Conservation (phyloP, 2,797 vertebrate genomes). For the Acomys russatus region DNA sequence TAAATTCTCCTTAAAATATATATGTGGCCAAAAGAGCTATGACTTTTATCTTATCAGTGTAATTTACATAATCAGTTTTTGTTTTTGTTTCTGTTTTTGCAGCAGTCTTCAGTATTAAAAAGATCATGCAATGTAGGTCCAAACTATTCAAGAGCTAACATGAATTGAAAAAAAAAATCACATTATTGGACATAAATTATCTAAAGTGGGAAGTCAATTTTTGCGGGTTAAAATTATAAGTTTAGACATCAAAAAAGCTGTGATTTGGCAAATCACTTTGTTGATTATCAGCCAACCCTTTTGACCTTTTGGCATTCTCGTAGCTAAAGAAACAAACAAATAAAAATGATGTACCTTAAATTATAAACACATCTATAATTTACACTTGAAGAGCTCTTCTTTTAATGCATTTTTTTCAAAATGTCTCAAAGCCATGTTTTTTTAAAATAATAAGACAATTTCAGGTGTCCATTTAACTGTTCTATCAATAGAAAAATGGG, state of each 20-base stretch:
- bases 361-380: neutral
- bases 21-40: neutral
- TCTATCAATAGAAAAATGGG: constrained; percentile 27
- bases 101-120: neutral
- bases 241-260: neutral
- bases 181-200: neutral
- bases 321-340: neutral
- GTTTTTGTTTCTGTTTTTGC: neutral
- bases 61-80: neutral
- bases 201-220: neutral
- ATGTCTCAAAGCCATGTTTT: constrained; percentile 5
- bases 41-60: neutral
- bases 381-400: constrained; percentile 4
- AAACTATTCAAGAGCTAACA: neutral
- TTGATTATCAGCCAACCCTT: neutral
- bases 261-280: neutral
- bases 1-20: neutral
- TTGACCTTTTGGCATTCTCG: neutral
- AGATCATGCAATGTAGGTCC: neutral
- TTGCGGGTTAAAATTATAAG: neutral
- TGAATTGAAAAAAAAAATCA: neutral
- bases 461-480: constrained; percentile 24
- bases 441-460: neutral
- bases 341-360: neutral
- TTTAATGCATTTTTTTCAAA: neutral